Evolutionary conservation across 2,888 invertebrate species (phyloP).

Genomic region (Mythimna loreyi): DNA sequence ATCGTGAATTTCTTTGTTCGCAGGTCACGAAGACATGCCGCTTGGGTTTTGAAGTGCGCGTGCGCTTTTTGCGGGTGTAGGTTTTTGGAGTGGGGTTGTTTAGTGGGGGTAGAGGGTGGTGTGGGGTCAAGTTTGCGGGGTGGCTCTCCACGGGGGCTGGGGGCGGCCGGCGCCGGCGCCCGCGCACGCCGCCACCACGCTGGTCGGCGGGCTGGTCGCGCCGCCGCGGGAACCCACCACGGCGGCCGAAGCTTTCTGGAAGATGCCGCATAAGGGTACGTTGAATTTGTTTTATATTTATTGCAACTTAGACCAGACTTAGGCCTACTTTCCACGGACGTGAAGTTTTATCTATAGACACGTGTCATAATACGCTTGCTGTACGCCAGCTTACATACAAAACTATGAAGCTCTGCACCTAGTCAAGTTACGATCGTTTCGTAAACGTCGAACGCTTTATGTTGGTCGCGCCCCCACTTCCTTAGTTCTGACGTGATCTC

Average conservation of each 20-base stretch:
- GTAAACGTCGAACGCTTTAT: too few relatives aligned
- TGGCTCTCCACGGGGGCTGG: conserved; percentile 91
- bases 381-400: too few relatives aligned
- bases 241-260: conserved; percentile 95
- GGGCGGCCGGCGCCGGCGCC: conserved; percentile 91
- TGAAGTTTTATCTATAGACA: too few relatives aligned
- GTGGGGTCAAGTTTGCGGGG: conserved; percentile 78
- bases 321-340: too few relatives aligned
- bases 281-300: conserved; percentile 23
- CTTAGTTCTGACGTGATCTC: too few relatives aligned
- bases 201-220: conserved; percentile 92
- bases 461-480: too few relatives aligned
- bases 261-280: conserved; percentile 97
- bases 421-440: too few relatives aligned
- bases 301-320: not conserved
- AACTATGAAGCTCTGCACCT: too few relatives aligned
- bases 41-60: conserved; percentile 58
- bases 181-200: conserved; percentile 90
- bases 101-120: conserved; percentile 65
- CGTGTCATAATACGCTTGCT: too few relatives aligned
- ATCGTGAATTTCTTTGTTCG: conserved; percentile 83
- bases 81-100: conserved; percentile 45
- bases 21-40: conserved; percentile 70
- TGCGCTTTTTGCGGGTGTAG: conserved; percentile 36
- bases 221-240: conserved; percentile 94